Percentiles rank a stretch among this genome's conserved stretches.
phyloP scores from a whole-genome alignment of 2,113 vertebrate species.

The Gila orcuttii region DNA sequence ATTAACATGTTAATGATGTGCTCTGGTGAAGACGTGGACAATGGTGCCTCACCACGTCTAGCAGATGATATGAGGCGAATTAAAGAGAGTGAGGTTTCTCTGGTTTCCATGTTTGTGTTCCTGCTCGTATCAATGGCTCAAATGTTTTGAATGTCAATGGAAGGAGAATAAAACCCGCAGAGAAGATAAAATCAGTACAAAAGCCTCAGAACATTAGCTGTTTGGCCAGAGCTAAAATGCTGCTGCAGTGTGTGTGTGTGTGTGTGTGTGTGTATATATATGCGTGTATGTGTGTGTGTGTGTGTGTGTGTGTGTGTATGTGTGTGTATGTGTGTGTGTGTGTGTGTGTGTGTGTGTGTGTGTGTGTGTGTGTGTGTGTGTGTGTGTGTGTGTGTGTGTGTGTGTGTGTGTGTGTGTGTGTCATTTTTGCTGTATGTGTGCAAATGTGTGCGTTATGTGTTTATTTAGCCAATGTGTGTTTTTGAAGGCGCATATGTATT shows the following conservation, averaged over 20 bases:
- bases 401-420: conserved; percentile 25
- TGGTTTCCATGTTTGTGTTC: conserved; percentile 68
- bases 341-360: neutral
- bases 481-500: neutral
- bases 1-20: conserved; percentile 60
- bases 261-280: conserved; percentile 47
- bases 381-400: conserved; percentile 30
- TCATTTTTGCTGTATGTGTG: conserved; percentile 59
- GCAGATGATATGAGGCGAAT: conserved; percentile 65
- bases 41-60: conserved; percentile 64
- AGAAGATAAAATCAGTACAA: conserved; percentile 80
- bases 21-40: conserved; percentile 43
- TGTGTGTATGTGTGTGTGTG: neutral
- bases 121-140: conserved; percentile 54
- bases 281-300: neutral
- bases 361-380: conserved; percentile 35
- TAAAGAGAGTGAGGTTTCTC: conserved; percentile 74
- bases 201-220: conserved; percentile 64
- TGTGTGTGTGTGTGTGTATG: conserved; percentile 47
- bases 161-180: conserved; percentile 70
- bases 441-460: conserved; percentile 26
- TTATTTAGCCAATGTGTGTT: neutral
- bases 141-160: conserved; percentile 78
- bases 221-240: conserved; percentile 61
- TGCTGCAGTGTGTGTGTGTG: conserved; percentile 34